Base-by-base conservation (phyloP, 1,140 invertebrate species). In the Calliphora vicina region DNA sequence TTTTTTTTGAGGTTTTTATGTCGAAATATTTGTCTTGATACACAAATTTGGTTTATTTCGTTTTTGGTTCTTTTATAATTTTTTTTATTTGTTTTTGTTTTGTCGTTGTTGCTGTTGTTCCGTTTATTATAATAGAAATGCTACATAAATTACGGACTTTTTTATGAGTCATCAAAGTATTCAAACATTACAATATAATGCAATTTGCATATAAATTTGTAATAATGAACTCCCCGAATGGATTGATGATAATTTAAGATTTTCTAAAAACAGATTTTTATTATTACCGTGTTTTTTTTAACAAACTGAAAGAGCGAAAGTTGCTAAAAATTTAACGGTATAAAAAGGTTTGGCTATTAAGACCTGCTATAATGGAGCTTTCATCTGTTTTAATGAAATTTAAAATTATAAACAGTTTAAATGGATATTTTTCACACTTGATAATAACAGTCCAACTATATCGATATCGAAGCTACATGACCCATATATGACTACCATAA, bases 171-270 rank as follows among this genome's bases (percentile, higher is more conserved):
- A 87, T 84, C 81, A 76, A 78, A 80, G 45, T 17, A 50, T 13
- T 35, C 35, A 35, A 8, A 35, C 35, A 35, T 35, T 35, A 50
- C 12, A 50, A 50, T 81, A 80, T 84, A 88, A 87, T 85, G 84
- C 86, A 85, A 88, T 88, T 89, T 89, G 87, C 88, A 89, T 89
- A 87, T 72, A 71, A 80, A 88, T 88, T 88, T 88, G 80, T 86
- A 84, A 72, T 35, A 81, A 71, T 81, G 45, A 81, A 81, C 15
- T 29, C 76, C 13, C 35, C 42, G 76, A 80, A 80, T 45, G 25
- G 76, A 80, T 45, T 45, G 76, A 80, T 50, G 25, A 80, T 80
- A 50, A 50, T 50, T 50, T 50, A 50, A 50, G 45, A 50, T 50
- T 50, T 35, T 35, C 10, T 35, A 2, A 35, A n/a, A 35, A 35